These are phyloP conservation scores for Xenentodon cancila DNA, from an alignment of 2,797 vertebrate species.

Conservation along the genomic window DNA sequence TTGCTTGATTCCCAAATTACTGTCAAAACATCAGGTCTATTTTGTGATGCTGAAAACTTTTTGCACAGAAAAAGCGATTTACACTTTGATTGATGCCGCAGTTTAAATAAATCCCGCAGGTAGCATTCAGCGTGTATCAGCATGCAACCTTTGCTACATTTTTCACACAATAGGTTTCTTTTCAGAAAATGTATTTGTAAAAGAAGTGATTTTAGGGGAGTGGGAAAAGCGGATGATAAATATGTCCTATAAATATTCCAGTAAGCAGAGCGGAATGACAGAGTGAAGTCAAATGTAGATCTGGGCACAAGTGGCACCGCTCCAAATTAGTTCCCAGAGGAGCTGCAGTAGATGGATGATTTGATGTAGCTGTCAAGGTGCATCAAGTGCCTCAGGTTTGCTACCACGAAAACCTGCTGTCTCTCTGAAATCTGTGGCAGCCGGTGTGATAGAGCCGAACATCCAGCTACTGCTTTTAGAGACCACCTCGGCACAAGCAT, in stretches of 20 bases:
- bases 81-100: conserved; percentile 53
- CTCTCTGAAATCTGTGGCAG: no score
- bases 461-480: no score
- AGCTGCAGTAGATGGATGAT: no score
- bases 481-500: no score
- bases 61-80: conserved; percentile 56
- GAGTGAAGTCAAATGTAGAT: no score
- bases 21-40: conserved; percentile 65
- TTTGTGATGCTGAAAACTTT: conserved; percentile 37
- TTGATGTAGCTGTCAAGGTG: no score
- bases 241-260: conserved; percentile 8
- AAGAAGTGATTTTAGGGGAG: conserved; percentile 9
- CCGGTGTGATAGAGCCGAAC: background rate
- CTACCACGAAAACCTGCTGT: no score
- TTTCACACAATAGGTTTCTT: conserved; percentile 30
- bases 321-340: conserved; percentile 1
- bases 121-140: conserved; percentile 46
- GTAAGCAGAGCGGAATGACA: conserved; percentile 7
- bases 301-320: conserved; percentile 7
- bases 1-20: conserved; percentile 70
- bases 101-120: conserved; percentile 43
- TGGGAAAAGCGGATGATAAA: background rate
- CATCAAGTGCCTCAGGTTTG: no score
- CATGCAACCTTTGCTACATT: conserved; percentile 28
- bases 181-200: conserved; percentile 26